Percentiles rank a stretch among this genome's conserved stretches.
These are phyloP conservation scores for Homarus gammarus DNA, from an alignment of 2,888 invertebrate species.

Conservation along the genomic window DNA sequence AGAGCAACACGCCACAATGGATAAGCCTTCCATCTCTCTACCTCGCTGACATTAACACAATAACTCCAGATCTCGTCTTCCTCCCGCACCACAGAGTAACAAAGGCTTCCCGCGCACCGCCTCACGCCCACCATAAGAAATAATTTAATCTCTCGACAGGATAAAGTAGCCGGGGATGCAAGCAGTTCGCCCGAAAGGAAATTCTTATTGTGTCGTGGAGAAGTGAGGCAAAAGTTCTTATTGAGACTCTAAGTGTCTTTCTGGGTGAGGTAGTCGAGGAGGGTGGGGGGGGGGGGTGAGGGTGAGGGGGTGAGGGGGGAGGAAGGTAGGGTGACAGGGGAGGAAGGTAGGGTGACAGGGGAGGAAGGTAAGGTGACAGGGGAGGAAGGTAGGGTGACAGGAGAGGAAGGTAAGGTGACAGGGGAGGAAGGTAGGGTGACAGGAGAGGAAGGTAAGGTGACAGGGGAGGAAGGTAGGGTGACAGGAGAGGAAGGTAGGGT, in stretches of 20 bases:
- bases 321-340: too few species aligned
- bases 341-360: background rate
- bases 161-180: background rate
- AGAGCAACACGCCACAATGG: background rate
- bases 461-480: background rate
- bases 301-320: too few species aligned
- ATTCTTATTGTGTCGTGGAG: slow-evolving; percentile 26
- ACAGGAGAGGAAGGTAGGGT: too few species aligned
- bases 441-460: background rate
- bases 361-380: background rate
- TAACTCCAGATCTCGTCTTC: background rate
- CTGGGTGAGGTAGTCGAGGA: slow-evolving; percentile 20
- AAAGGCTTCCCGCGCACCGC: background rate
- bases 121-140: background rate
- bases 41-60: background rate
- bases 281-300: background rate
- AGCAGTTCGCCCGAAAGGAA: slow-evolving; percentile 19
- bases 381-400: background rate
- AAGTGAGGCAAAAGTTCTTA: slow-evolving; percentile 38
- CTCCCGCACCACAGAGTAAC: background rate
- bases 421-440: background rate
- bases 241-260: slow-evolving; percentile 26
- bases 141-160: slow-evolving; percentile 24
- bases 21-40: background rate
- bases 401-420: too few species aligned